Percentiles rank a stretch among this genome's conserved stretches.
Evolutionary conservation across 2,113 vertebrate genomes (phyloP).

Genomic region (Onychostruthus taczanowskii): DNA sequence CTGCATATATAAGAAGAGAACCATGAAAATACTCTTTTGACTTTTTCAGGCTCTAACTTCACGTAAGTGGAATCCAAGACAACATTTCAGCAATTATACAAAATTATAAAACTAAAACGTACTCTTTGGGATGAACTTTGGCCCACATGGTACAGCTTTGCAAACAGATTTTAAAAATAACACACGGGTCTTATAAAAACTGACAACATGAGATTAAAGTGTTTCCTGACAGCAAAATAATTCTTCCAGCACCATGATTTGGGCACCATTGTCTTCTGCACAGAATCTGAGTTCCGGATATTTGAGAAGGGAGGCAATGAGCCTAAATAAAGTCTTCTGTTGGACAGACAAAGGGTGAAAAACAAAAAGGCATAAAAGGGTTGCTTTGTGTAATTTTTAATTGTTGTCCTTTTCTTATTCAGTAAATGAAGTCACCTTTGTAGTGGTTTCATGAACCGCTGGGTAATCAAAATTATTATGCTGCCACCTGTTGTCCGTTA

Average conservation of each 20-base stretch:
- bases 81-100: neutral
- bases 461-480: constrained; percentile 87
- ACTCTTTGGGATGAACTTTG: neutral
- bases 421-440: constrained; percentile 86
- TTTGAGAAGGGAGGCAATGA: constrained; percentile 39
- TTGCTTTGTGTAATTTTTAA: constrained; percentile 76
- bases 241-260: constrained; percentile 5
- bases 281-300: neutral
- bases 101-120: neutral
- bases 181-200: neutral
- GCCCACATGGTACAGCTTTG: neutral
- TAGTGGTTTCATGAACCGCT: constrained; percentile 85
- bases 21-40: neutral
- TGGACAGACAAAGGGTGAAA: constrained; percentile 59
- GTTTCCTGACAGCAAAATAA: constrained; percentile 15
- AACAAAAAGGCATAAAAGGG: constrained; percentile 63
- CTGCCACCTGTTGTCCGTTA: constrained; percentile 99
- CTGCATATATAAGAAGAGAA: neutral
- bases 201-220: constrained; percentile 43
- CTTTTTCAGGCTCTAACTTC: neutral
- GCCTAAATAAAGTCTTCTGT: constrained; percentile 71
- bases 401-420: constrained; percentile 75
- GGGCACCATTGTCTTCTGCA: constrained; percentile 24
- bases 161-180: constrained; percentile 20
- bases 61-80: neutral